phyloP scores from a whole-genome alignment of 2,888 invertebrate species.

The Drosophila borborema region DNA sequence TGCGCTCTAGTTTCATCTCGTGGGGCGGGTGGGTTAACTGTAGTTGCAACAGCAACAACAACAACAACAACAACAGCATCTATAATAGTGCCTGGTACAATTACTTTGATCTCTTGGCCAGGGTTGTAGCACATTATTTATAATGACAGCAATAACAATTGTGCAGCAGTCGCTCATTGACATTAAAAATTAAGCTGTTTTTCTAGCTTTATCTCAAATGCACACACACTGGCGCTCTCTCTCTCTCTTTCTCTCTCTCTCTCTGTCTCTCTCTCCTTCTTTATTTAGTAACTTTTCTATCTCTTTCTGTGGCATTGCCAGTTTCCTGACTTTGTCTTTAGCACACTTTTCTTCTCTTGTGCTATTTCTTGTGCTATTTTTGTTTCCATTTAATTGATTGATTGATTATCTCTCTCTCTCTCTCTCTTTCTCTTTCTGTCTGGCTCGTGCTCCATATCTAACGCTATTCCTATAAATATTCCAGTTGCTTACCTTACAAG shows the following conservation, averaged over 20 bases:
- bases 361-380: background rate
- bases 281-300: background rate
- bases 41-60: constrained; percentile 33
- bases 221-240: background rate
- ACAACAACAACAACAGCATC: constrained; percentile 23
- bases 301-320: background rate
- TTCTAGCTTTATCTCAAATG: constrained; percentile 10
- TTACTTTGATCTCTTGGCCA: constrained; percentile 50
- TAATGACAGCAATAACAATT: constrained; percentile 77
- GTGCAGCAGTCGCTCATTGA: constrained; percentile 58
- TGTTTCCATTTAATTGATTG: background rate
- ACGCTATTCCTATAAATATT: background rate
- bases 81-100: constrained; percentile 65
- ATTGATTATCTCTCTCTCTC: background rate
- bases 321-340: background rate
- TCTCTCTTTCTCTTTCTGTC: background rate
- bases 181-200: constrained; percentile 68
- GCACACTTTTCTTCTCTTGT: background rate
- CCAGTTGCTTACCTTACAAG: background rate
- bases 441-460: background rate
- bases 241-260: background rate
- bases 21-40: constrained; percentile 57
- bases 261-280: background rate
- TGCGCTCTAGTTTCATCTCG: constrained; percentile 56
- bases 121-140: constrained; percentile 56